phyloP scores from a whole-genome alignment of 2,888 invertebrate genomes.

The Torymus texanus region DNA sequence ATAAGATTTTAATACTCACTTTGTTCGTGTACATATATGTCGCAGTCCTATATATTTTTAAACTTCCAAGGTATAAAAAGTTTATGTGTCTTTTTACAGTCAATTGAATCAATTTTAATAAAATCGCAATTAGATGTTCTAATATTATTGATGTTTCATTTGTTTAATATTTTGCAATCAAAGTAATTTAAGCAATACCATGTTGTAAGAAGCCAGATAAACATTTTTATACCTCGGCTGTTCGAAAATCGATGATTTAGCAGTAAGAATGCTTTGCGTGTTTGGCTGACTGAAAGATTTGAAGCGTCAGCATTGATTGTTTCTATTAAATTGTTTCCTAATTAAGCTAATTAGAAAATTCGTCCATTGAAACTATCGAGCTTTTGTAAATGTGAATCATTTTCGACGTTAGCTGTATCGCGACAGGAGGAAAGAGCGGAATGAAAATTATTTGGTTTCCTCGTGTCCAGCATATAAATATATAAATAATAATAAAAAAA shows the following conservation, averaged over 20 bases:
- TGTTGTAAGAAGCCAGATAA: neutral
- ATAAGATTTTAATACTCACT: constrained; percentile 49
- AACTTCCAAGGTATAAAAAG: constrained; percentile 33
- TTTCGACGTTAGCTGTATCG: constrained; percentile 42
- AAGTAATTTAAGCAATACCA: no score
- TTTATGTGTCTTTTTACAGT: neutral
- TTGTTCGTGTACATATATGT: constrained; percentile 45
- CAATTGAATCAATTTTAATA: neutral
- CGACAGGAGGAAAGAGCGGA: constrained; percentile 24
- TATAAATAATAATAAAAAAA: constrained; percentile 12
- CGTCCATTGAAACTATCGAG: constrained; percentile 73
- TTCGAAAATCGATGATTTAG: constrained; percentile 22
- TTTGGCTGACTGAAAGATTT: constrained; percentile 37
- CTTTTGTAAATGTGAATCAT: constrained; percentile 66
- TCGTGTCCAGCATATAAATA: constrained; percentile 36
- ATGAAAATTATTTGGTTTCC: constrained; percentile 19
- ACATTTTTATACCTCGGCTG: constrained; percentile 38
- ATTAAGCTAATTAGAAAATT: constrained; percentile 61
- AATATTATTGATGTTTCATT: neutral
- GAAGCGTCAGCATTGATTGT: constrained; percentile 35
- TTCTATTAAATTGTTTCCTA: constrained; percentile 45
- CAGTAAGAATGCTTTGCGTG: constrained; percentile 44
- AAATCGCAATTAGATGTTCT: neutral
- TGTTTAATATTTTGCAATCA: neutral
- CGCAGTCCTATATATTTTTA: constrained; percentile 39